phyloP scores from a whole-genome alignment of 1,140 invertebrate species.

The Meloidogyne chitwoodi region DNA sequence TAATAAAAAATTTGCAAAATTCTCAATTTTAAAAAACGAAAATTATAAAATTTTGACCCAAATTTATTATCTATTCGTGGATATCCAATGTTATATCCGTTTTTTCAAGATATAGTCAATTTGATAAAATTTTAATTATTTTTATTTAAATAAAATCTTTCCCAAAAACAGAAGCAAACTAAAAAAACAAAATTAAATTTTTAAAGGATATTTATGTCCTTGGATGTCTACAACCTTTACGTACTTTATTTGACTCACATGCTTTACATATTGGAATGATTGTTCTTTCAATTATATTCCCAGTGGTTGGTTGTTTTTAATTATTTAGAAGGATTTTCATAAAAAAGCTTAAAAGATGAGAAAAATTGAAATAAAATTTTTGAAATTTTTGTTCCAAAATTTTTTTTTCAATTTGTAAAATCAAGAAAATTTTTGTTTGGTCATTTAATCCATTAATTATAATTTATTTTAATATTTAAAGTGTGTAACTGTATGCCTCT shows the following conservation, averaged over 20 bases:
- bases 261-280: conserved; percentile 52
- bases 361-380: not conserved
- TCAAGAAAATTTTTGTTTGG: too few relatives aligned
- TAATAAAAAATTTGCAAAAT: too few relatives aligned
- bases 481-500: conserved; percentile 51
- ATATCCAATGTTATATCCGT: too few relatives aligned
- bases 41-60: too few relatives aligned
- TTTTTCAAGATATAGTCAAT: too few relatives aligned
- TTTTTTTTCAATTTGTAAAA: too few relatives aligned
- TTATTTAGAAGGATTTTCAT: not conserved
- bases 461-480: conserved; percentile 35
- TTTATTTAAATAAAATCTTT: too few relatives aligned
- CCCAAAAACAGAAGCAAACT: too few relatives aligned
- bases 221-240: conserved; percentile 54
- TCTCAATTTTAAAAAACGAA: too few relatives aligned
- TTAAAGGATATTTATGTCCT: conserved; percentile 44
- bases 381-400: too few relatives aligned
- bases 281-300: conserved; percentile 52
- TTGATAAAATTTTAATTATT: too few relatives aligned
- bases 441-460: conserved; percentile 4
- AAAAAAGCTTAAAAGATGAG: not conserved
- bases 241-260: conserved; percentile 50
- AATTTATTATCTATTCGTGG: too few relatives aligned
- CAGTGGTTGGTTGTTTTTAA: conserved; percentile 44
- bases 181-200: not conserved